Percentiles rank a stretch among this genome's conserved stretches.
Conservation (phyloP, 2,113 vertebrate genomes). For the Gallinago undulata region DNA sequence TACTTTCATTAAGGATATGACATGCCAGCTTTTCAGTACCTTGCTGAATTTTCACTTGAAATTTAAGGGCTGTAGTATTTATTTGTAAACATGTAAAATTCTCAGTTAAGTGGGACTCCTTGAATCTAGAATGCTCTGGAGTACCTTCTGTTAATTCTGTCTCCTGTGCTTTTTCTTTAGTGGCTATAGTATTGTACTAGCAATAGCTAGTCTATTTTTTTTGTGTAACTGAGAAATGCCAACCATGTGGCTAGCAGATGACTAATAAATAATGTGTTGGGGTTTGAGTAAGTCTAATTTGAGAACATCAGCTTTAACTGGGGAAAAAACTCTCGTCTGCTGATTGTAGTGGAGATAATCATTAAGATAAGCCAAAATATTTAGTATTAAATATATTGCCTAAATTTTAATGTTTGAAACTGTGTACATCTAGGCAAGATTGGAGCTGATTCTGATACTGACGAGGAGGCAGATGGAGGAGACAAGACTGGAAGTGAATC, state of each 20-base stretch:
- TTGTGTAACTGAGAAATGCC: not conserved
- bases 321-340: not conserved
- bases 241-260: not conserved
- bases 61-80: not conserved
- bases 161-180: not conserved
- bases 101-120: not conserved
- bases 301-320: not conserved
- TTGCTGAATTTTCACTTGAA: not conserved
- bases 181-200: not conserved
- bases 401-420: conserved; percentile 48
- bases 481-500: conserved; percentile 71
- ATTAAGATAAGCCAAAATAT: not conserved
- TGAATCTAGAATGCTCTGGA: accelerated
- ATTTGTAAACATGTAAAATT: not conserved
- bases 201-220: not conserved
- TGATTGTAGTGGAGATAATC: not conserved
- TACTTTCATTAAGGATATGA: not conserved
- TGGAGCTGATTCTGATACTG: conserved; percentile 77
- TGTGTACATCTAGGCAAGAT: conserved; percentile 77
- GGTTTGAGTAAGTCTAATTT: not conserved
- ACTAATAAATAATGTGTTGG: not conserved
- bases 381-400: not conserved
- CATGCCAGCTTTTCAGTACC: not conserved
- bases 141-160: not conserved
- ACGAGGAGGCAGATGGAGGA: conserved; percentile 75